Base-by-base conservation (phyloP, 1,140 invertebrate species). In the Cherax destructor region DNA sequence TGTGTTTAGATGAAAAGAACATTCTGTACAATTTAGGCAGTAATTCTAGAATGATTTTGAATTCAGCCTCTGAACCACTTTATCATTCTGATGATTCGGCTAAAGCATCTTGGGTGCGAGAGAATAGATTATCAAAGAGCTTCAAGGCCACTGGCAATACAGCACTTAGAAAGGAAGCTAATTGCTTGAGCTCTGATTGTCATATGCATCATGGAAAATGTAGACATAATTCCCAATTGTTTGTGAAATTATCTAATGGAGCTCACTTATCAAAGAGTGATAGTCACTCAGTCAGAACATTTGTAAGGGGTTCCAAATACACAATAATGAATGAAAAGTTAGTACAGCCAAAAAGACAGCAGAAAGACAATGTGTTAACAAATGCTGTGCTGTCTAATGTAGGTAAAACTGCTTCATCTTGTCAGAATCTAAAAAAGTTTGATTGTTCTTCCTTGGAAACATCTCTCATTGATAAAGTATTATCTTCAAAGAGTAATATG, bases 231-330 rank as follows among this genome's bases (percentile, higher is more conserved):
- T 30, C 87, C 41, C 79, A 89, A 50, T 49, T 89, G 30, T 89
- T 30, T 81, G 79, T 89, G 3, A 52, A 76, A 49, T 72, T 89
- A 47, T 59, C 56, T 11, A 50, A 21, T 5, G 83, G 89, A 7
- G 78, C 24, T 50, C 89, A 91, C 65, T 79, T 91, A 49, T 91
- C 81, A 41, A 81, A 90, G 74, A 90, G 89, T 56, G 65, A 49
- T 52, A 65, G 47, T 69, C 69, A 9, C n/a, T 74, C n/a, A 21
- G 3, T n/a, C 11, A 74, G 11, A 74, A 30, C 69, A 74, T 30
- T 21, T 74, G 24, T 10, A 30, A 74, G 69, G 69, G 21, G 30
- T 74, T 10, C 6, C n/a, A 74, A 74, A 74, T 56, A 6, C 52
- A 56, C 52, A 6, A 56, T 56, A 56, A 56, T 9, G 13, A 9